phyloP scores from a whole-genome alignment of 2,113 vertebrate species.

The Pseudopodoces humilis region DNA sequence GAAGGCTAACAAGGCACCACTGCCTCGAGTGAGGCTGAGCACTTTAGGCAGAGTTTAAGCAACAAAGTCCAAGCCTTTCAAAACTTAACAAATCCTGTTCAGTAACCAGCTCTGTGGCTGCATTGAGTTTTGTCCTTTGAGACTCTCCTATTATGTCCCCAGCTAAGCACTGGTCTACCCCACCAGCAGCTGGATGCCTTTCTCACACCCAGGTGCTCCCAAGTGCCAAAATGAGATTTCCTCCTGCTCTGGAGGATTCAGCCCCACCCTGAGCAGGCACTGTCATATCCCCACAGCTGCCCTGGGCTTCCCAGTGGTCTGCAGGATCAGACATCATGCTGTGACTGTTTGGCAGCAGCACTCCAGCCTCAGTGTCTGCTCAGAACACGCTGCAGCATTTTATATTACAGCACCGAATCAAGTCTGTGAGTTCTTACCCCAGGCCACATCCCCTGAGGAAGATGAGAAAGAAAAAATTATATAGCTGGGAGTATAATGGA shows the following conservation, averaged over 20 bases:
- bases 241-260: not conserved
- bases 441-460: not conserved
- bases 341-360: not conserved
- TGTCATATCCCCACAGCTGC: not conserved
- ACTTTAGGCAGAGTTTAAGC: not conserved
- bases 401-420: not conserved
- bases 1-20: not conserved
- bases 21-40: not conserved
- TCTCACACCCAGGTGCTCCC: not conserved
- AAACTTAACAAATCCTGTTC: not conserved
- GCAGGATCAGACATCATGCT: rapidly evolving
- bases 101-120: not conserved
- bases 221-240: not conserved
- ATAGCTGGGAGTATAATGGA: not conserved
- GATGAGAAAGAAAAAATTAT: not conserved
- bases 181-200: not conserved
- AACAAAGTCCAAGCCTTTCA: not conserved
- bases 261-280: not conserved
- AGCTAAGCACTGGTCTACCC: not conserved
- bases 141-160: not conserved
- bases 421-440: not conserved
- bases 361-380: not conserved
- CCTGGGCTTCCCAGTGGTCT: not conserved
- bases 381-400: not conserved
- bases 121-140: not conserved